These are phyloP conservation scores for Gymnocephalus cernua DNA, from an alignment of 2,113 vertebrate species.

Conservation along the genomic window DNA sequence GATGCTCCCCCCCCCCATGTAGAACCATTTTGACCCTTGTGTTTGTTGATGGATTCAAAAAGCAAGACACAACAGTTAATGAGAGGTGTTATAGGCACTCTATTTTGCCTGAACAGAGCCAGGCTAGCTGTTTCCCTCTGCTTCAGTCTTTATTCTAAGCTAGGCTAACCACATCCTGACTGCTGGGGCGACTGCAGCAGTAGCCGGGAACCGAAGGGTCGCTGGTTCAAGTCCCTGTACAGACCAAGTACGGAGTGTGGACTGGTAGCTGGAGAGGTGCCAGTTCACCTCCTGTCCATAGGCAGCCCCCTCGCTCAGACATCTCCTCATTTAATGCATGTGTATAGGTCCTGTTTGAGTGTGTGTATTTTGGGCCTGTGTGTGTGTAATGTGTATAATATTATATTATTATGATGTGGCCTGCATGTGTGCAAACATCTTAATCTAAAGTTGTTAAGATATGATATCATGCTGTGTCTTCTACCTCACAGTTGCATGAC, in stretches of 20 bases:
- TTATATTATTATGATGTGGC: no score
- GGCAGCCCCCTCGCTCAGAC: no score
- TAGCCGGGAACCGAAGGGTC: no score
- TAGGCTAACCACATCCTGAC: not conserved
- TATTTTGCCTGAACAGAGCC: not conserved
- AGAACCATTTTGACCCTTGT: not conserved
- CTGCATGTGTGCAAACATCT: not conserved
- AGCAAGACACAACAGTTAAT: not conserved
- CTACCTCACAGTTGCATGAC: not conserved
- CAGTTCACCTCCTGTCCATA: no score
- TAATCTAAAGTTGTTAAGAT: not conserved
- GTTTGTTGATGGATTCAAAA: not conserved
- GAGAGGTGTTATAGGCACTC: not conserved
- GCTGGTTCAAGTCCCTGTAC: no score
- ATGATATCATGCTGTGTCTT: not conserved
- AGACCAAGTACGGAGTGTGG: no score
- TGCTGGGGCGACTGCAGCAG: not conserved
- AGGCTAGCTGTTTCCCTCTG: not conserved
- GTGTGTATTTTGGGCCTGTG: no score
- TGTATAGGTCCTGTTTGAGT: no score
- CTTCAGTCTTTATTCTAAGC: not conserved
- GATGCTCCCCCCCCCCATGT: no score
- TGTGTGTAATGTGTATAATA: no score
- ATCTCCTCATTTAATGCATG: no score
- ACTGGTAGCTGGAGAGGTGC: no score